These are phyloP conservation scores for Drosophila heteroneura DNA, from an alignment of 2,888 invertebrate genomes.

Conservation along the genomic window DNA sequence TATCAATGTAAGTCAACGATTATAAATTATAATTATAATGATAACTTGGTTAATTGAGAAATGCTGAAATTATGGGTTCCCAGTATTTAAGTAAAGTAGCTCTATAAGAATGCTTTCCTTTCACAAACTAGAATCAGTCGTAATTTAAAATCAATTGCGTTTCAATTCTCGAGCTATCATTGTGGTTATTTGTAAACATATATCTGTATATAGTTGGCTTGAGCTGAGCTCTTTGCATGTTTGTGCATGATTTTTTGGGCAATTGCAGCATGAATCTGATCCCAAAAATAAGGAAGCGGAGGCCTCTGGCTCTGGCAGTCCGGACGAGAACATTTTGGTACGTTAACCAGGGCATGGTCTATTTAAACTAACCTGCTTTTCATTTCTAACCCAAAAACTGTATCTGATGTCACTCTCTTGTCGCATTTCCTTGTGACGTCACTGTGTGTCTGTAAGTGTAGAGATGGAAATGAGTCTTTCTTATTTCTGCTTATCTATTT, in stretches of 20 bases:
- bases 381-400: conserved; percentile 43
- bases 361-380: conserved; percentile 64
- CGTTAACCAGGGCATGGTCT: conserved; percentile 70
- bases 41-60: background rate
- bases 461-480: conserved; percentile 58
- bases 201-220: conserved; percentile 13
- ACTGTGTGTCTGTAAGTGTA: conserved; percentile 60
- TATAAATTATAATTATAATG: background rate
- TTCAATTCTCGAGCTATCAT: background rate
- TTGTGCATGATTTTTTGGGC: conserved; percentile 55
- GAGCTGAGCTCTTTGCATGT: conserved; percentile 56
- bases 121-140: background rate
- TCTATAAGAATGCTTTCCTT: background rate
- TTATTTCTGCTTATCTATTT: conserved; percentile 28
- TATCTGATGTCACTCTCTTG: conserved; percentile 20
- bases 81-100: background rate
- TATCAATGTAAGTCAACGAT: conserved; percentile 86
- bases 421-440: conserved; percentile 52
- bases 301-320: conserved; percentile 88
- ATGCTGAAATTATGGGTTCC: background rate
- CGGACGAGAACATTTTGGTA: conserved; percentile 91
- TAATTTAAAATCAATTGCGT: background rate
- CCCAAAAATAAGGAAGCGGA: conserved; percentile 86
- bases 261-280: conserved; percentile 88
- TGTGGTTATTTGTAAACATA: background rate